Percentiles rank a stretch among this genome's conserved stretches.
These are phyloP conservation scores for Agrochola macilenta DNA, from an alignment of 2,888 invertebrate genomes.

Conservation along the genomic window DNA sequence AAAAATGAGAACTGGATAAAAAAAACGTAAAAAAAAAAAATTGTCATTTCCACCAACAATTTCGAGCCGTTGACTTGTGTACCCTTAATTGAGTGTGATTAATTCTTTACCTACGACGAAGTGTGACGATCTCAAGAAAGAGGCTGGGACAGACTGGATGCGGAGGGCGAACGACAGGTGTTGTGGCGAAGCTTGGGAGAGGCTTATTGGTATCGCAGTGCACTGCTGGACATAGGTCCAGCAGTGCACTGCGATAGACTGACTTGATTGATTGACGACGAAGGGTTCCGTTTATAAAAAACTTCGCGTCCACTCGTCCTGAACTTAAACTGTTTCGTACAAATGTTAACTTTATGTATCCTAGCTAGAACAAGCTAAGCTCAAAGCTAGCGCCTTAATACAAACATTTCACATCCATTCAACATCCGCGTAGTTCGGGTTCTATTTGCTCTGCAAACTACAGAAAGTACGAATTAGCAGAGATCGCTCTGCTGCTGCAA, in stretches of 20 bases:
- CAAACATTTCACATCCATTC: slow-evolving; percentile 24
- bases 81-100: too few species aligned
- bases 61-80: too few species aligned
- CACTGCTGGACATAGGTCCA: too few species aligned
- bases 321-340: neutral
- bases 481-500: neutral
- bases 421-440: neutral
- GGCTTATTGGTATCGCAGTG: too few species aligned
- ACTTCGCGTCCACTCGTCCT: neutral
- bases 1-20: too few species aligned
- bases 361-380: neutral
- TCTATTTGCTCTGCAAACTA: slow-evolving; percentile 12
- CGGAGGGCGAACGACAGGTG: too few species aligned
- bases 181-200: too few species aligned
- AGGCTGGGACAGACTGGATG: too few species aligned
- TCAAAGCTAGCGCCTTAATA: neutral
- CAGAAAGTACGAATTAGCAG: neutral
- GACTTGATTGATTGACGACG: too few species aligned
- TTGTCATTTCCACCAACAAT: too few species aligned
- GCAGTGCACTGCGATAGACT: too few species aligned
- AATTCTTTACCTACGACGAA: neutral
- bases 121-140: neutral
- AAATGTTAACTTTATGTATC: neutral
- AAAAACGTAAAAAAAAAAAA: too few species aligned
- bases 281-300: neutral